These are phyloP conservation scores for Steromphala cineraria DNA, from an alignment of 2,888 invertebrate species.

Conservation along the genomic window DNA sequence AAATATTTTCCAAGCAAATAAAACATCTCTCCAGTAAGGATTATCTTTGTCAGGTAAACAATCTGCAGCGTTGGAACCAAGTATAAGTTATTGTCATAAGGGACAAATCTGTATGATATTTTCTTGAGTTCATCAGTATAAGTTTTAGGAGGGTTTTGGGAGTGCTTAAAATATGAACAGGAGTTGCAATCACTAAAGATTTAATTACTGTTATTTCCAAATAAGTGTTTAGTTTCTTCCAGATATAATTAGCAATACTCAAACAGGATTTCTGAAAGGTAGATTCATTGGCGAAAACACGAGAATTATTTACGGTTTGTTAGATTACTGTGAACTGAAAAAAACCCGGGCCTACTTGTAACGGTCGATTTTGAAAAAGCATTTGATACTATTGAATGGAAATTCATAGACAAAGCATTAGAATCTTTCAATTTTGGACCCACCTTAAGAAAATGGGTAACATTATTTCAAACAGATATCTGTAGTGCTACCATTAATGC, in stretches of 20 bases:
- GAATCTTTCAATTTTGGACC: conserved; percentile 23
- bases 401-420: conserved; percentile 21
- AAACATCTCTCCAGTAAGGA: no score
- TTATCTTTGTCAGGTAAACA: no score
- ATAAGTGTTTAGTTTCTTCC: no score
- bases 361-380: conserved; percentile 27
- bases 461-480: conserved; percentile 13
- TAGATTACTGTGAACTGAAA: conserved; percentile 19
- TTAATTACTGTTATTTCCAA: no score
- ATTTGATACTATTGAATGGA: conserved; percentile 27
- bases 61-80: no score
- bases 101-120: no score
- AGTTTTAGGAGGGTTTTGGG: no score
- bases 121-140: no score
- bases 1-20: no score
- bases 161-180: no score
- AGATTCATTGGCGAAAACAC: conserved; percentile 15
- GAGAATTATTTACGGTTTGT: conserved; percentile 15
- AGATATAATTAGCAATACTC: conserved; percentile 2
- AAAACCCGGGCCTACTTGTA: conserved; percentile 21
- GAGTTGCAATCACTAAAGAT: no score
- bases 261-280: conserved; percentile 23
- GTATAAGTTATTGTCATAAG: no score
- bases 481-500: conserved; percentile 3
- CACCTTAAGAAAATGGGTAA: conserved; percentile 22